Evolutionary conservation across 2,113 vertebrate genomes (phyloP).

Genomic region (Dasyprocta punctata): DNA sequence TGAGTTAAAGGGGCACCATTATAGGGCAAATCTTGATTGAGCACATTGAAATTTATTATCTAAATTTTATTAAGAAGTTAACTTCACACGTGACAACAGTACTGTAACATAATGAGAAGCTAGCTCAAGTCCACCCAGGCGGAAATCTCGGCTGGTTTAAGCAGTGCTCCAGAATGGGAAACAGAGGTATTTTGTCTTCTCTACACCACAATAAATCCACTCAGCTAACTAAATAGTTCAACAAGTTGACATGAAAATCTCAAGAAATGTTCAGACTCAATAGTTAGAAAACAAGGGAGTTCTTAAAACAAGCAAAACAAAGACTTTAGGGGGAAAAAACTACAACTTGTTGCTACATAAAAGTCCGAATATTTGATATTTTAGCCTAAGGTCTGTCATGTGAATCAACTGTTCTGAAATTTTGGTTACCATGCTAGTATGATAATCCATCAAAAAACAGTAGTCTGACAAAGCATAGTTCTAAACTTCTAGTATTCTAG

Average conservation of each 20-base stretch:
- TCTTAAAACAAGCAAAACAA: neutral
- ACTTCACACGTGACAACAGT: neutral
- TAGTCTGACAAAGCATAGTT: neutral
- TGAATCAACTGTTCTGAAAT: neutral
- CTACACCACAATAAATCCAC: neutral
- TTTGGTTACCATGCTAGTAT: neutral
- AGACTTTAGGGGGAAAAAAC: neutral
- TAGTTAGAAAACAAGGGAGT: neutral
- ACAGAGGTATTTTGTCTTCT: neutral
- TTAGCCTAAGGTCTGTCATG: neutral
- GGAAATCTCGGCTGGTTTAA: neutral
- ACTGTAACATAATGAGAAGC: neutral
- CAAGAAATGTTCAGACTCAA: neutral
- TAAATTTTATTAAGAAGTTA: constrained; percentile 6
- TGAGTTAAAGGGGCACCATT: neutral
- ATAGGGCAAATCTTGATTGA: neutral
- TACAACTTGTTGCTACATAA: neutral
- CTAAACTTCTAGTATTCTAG: neutral
- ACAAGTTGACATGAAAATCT: neutral
- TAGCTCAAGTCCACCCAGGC: neutral
- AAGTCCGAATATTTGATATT: neutral
- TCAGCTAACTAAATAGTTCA: neutral
- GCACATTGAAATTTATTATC: neutral
- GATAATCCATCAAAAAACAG: neutral
- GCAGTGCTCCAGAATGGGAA: neutral